Base-by-base conservation (phyloP, 2,797 vertebrate genomes). In the Spinus pinus region DNA sequence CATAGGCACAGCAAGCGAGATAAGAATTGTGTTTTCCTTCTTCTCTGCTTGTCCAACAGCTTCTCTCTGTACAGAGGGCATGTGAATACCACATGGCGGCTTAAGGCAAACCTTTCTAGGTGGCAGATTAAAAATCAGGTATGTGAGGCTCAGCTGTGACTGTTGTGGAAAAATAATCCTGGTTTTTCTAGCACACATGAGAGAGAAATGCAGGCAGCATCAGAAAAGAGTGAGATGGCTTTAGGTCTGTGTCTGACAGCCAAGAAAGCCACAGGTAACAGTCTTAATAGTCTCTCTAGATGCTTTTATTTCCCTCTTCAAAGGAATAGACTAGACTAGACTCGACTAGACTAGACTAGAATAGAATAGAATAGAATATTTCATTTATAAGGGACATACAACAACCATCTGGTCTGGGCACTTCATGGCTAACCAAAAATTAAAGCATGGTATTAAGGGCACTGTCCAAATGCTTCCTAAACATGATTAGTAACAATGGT, bases 101-200 rank as follows among this genome's bases (percentile, higher is more conserved):
- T 14, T n/a, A 21, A n/a, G 35, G 27, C 57, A 78, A 50, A 25
- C 33, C 15, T 39, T 86, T 67, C 42, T 33, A 49, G 57, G 39
- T 31, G 49, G 21, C 49, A 87, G 51, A 27, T 56, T 66, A 24
- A 73, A 93, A 84, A 44, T 44, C 23, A 82, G 58, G 20, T 24
- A 22, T 23, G 28, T 1, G 5, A 79, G 37, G 37, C 21, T 66
- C 28, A 27, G 37, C 16, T 44, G 14, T 17, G 42, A 25, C 20
- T 86, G 71, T 15, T 65, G 37, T n/a, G 12, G 53, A 21, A 57
- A 75, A 86, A 54, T 58, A 41, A 22, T 69, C 24, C 24, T 39
- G 16, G 2, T 41, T 89, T 80, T 85, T 64, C 30, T 77, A 49
- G 25, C 1, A 2, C 20, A 1, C 8, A 0, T 0, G 1, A 39